A percentile compares a stretch with the other conserved stretches of the same genome.
These are phyloP conservation scores for Sericinus montela DNA, from an alignment of 2,888 invertebrate genomes.

Conservation along the genomic window DNA sequence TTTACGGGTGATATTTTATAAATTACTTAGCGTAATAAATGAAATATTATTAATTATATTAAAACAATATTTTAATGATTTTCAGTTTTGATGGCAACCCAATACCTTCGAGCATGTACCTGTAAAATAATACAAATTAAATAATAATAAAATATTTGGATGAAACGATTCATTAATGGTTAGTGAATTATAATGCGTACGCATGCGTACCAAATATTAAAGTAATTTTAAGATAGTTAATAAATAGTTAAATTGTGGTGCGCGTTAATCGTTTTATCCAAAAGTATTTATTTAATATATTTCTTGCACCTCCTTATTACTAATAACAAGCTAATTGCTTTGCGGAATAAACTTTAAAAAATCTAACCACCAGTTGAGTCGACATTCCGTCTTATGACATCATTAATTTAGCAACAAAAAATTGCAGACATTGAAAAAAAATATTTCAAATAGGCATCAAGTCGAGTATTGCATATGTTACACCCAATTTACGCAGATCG, in stretches of 20 bases:
- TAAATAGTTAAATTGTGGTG: slow-evolving; percentile 1
- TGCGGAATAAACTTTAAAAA: slow-evolving; percentile 26
- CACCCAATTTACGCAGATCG: too few relatives aligned
- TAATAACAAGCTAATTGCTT: slow-evolving; percentile 42
- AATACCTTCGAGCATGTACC: slow-evolving; percentile 15
- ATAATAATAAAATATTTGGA: slow-evolving; percentile 12
- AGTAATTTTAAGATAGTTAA: slow-evolving; percentile 6
- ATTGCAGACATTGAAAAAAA: not conserved
- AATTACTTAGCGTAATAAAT: slow-evolving; percentile 7
- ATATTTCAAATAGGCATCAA: not conserved
- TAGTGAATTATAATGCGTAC: slow-evolving; percentile 13
- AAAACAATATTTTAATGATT: not conserved
- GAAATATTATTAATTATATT: slow-evolving; percentile 7
- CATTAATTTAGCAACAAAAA: slow-evolving; percentile 17
- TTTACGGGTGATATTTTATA: slow-evolving; percentile 13
- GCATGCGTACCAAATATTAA: not conserved
- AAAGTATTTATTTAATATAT: slow-evolving; percentile 9
- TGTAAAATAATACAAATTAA: slow-evolving; percentile 16
- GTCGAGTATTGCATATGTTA: too few relatives aligned
- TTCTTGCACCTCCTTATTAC: slow-evolving; percentile 39
- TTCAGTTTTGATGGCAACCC: slow-evolving; percentile 15
- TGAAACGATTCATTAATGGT: slow-evolving; percentile 20
- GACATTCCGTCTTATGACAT: slow-evolving; percentile 26
- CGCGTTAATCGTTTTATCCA: slow-evolving; percentile 18
- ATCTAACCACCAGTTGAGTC: slow-evolving; percentile 34